Evolutionary conservation across 2,888 invertebrate species (phyloP), one percentile per base, ranked within the genome.

Genomic region (Torymus aiolomorphi): DNA sequence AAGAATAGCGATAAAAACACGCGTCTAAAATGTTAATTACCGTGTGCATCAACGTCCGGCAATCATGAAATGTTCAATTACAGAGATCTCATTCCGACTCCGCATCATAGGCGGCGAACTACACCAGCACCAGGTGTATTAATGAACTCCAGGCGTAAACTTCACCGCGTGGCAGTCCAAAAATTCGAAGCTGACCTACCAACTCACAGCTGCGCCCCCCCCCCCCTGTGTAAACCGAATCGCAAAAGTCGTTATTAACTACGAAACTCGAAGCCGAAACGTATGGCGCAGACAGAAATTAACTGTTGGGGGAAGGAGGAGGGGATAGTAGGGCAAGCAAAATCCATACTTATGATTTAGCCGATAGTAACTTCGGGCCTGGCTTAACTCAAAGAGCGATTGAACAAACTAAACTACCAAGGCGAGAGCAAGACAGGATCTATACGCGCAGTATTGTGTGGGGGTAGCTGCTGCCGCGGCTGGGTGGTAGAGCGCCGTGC

Each of bases 341-440:
- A 81, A 81, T 76, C 81, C 78, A 76, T 81, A 81, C 75, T 78
- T 81, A 81, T 75, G 78, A 81, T 80, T 77, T 71, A 71, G 78
- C 62, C 72, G 78, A 78, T 78, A 76, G 75, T 69, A 81, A 81
- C 79, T 81, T 73, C 2, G 59, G 70, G 18, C 56, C 62, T 18
- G 72, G 78, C 81, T 81, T 72, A 78, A 63, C 80, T 77, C 73
- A 56, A 65, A 62, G 70, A 75, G 81, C 70, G 76, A 79, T 79
- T 61, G 65, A 79, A 54, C 73, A 74, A 75, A 79, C 74, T 70
- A 72, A 81, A 76, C 72, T 72, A 66, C 59, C 57, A 54, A 66
- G 61, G 31, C 52, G 57, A 12, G 16, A 11, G 18, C 49, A 54
- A 4, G 42, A 14, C 51, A 56, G 57, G 57, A 8, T 42, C n/a